Evolutionary conservation across 1,140 invertebrate genomes (phyloP).

Genomic region (Achroia grisella): DNA sequence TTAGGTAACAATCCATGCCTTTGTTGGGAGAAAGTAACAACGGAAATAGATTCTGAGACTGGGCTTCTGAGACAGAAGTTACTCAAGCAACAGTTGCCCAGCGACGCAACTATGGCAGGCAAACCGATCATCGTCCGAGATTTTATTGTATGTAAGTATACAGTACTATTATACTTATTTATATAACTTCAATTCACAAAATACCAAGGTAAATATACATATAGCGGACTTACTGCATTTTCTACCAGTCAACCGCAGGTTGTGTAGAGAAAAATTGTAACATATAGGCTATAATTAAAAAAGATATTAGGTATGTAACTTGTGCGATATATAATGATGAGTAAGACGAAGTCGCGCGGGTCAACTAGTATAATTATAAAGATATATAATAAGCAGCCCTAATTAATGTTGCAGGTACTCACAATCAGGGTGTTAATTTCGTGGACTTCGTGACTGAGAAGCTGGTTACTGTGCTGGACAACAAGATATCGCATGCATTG

Average conservation of each 20-base stretch:
- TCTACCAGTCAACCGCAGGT: too few relatives aligned
- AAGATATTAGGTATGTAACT: too few relatives aligned
- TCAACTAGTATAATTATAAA: not conserved
- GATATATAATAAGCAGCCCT: too few relatives aligned
- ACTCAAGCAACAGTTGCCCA: conserved; percentile 46
- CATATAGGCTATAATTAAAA: too few relatives aligned
- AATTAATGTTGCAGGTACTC: conserved; percentile 37
- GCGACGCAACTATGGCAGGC: conserved; percentile 56
- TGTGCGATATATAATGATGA: too few relatives aligned
- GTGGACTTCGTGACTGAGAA: conserved; percentile 55
- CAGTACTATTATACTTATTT: not conserved
- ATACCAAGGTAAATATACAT: too few relatives aligned
- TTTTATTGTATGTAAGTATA: conserved; percentile 67
- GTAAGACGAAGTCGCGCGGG: too few relatives aligned
- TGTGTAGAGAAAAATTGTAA: not conserved
- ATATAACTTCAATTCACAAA: too few relatives aligned
- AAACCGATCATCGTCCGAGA: conserved; percentile 65
- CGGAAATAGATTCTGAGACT: conserved; percentile 25
- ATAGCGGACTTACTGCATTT: too few relatives aligned
- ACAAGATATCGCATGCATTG: conserved; percentile 27
- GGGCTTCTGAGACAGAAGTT: conserved; percentile 32
- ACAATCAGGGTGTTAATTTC: conserved; percentile 51
- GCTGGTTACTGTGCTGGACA: conserved; percentile 36
- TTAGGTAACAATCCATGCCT: conserved; percentile 44
- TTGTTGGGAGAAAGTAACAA: conserved; percentile 45